Conservation (phyloP, 2,888 invertebrate genomes). For the Aphidius colemani region DNA sequence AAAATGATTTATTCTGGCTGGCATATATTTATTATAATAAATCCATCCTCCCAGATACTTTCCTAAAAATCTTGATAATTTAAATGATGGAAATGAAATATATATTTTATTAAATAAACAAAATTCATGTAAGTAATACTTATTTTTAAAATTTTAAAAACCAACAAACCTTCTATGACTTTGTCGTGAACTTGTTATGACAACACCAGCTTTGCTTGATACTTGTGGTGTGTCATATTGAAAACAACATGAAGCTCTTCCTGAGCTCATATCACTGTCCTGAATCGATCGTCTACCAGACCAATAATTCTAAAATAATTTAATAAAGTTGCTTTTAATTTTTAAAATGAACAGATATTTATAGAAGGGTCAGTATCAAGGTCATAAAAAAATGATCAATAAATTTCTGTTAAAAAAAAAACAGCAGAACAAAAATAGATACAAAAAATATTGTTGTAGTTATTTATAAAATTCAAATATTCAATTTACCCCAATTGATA, state of each 20-base stretch:
- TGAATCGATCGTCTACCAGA: slow-evolving; percentile 61
- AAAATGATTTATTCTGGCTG: slow-evolving; percentile 13
- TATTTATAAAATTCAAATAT: too few species aligned
- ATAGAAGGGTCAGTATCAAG: not conserved
- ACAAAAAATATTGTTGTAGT: not conserved
- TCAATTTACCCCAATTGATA: slow-evolving; percentile 45
- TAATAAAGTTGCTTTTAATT: not conserved
- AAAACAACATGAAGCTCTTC: slow-evolving; percentile 39
- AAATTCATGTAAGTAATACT: too few species aligned
- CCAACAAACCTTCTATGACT: slow-evolving; percentile 79
- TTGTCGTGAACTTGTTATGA: slow-evolving; percentile 86
- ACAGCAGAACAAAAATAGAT: too few species aligned
- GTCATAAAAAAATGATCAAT: slow-evolving; percentile 2
- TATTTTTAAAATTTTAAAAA: not conserved
- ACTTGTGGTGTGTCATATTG: slow-evolving; percentile 48
- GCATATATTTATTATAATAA: slow-evolving; percentile 14
- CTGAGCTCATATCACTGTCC: slow-evolving; percentile 51
- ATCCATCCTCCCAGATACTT: not conserved
- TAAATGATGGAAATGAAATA: not conserved
- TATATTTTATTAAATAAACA: not conserved
- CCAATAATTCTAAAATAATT: slow-evolving; percentile 61
- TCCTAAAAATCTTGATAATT: not conserved
- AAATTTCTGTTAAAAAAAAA: too few species aligned
- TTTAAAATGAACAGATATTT: too few species aligned
- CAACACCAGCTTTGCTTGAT: slow-evolving; percentile 77